phyloP scores from a whole-genome alignment of 2,113 vertebrate species.

The Engystomops pustulosus region DNA sequence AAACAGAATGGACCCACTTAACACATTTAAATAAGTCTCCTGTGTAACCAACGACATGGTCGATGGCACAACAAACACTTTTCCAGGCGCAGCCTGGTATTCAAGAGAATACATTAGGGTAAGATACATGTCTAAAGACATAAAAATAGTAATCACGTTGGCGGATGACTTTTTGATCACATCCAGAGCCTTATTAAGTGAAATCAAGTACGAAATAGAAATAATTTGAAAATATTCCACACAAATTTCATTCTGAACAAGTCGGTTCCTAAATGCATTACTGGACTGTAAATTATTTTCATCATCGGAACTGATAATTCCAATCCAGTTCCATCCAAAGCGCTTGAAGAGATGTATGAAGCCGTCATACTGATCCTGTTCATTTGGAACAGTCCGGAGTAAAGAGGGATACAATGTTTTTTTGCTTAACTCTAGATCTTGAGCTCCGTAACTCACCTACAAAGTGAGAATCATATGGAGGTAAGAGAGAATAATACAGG shows the following conservation, averaged over 20 bases:
- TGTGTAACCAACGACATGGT: not conserved
- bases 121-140: not conserved
- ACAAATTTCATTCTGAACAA: constrained; percentile 38
- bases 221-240: constrained; percentile 30
- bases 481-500: too few relatives aligned
- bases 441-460: constrained; percentile 50
- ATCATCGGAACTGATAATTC: constrained; percentile 41
- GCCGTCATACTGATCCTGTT: not conserved
- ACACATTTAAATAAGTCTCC: not conserved
- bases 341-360: constrained; percentile 36
- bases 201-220: not conserved
- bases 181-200: too few relatives aligned
- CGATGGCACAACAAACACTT: constrained; percentile 37
- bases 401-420: constrained; percentile 29
- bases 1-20: constrained; percentile 45
- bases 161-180: not conserved
- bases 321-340: constrained; percentile 54
- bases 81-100: not conserved
- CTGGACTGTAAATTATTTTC: not conserved
- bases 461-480: not conserved
- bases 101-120: not conserved
- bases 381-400: constrained; percentile 36
- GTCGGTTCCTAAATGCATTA: not conserved
- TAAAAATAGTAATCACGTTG: constrained; percentile 31
- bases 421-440: constrained; percentile 39